phyloP scores from a whole-genome alignment of 2,888 invertebrate genomes.

The Pediacus dermestoides region DNA sequence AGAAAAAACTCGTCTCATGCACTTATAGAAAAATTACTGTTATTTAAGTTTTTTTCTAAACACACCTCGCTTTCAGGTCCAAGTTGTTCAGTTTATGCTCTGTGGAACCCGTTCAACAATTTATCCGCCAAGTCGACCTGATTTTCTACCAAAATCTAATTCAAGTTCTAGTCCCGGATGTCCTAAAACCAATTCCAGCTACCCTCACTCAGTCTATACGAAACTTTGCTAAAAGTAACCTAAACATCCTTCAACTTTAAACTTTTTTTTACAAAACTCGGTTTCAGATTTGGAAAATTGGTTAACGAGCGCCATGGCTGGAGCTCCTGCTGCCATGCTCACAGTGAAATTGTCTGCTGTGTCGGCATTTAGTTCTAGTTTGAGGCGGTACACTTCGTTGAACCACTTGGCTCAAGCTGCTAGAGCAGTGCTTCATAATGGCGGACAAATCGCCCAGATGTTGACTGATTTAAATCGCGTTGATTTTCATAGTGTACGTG shows the following conservation, averaged over 20 bases:
- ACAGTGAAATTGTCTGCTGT: constrained; percentile 82
- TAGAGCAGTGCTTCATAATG: constrained; percentile 91
- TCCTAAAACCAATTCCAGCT: constrained; percentile 90
- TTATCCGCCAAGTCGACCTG: constrained; percentile 81
- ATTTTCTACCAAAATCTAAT: constrained; percentile 94
- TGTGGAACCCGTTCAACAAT: constrained; percentile 70
- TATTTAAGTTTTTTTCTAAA: too few species aligned
- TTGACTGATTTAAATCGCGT: constrained; percentile 93
- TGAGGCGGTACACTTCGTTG: constrained; percentile 92
- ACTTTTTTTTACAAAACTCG: neutral
- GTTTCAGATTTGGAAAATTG: constrained; percentile 74
- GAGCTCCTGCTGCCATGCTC: constrained; percentile 77
- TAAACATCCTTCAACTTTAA: constrained; percentile 1
- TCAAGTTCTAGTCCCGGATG: constrained; percentile 94
- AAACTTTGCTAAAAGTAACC: constrained; percentile 82
- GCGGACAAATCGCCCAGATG: constrained; percentile 95
- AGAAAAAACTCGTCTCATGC: too few species aligned
- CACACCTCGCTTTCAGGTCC: constrained; percentile 49
- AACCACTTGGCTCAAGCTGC: constrained; percentile 95
- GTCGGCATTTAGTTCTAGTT: constrained; percentile 88
- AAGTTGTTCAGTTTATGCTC: constrained; percentile 68
- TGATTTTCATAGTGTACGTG: constrained; percentile 94
- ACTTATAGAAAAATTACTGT: too few species aligned
- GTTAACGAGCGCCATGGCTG: constrained; percentile 75
- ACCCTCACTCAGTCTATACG: constrained; percentile 89